A percentile compares a stretch with the other conserved stretches of the same genome.
Evolutionary conservation across 2,113 vertebrate genomes (phyloP).

Genomic region (Pleuronectes platessa): DNA sequence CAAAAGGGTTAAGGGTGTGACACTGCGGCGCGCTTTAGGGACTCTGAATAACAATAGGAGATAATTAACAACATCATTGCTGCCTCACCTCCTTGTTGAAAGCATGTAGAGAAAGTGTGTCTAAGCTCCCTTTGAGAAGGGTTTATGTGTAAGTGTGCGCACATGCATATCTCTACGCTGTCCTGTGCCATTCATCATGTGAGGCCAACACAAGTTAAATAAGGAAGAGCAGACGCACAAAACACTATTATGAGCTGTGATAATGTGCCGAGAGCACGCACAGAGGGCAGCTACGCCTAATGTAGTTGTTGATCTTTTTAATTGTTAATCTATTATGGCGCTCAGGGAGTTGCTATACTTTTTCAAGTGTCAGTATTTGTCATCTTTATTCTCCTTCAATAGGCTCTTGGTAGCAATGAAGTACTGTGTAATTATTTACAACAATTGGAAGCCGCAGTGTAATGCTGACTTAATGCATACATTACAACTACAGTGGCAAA

Average conservation of each 20-base stretch:
- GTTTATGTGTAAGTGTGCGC: background rate
- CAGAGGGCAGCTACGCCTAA: constrained; percentile 51
- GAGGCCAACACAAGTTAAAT: constrained; percentile 40
- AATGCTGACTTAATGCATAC: constrained; percentile 38
- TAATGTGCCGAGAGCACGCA: constrained; percentile 37
- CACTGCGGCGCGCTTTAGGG: constrained; percentile 68
- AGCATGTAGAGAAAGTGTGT: constrained; percentile 32
- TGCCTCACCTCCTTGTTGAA: constrained; percentile 52
- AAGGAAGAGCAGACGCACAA: constrained; percentile 46
- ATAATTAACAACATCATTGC: constrained; percentile 77
- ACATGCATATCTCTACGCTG: background rate
- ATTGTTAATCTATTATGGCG: constrained; percentile 67
- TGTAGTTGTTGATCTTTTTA: constrained; percentile 72
- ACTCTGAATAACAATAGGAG: constrained; percentile 81
- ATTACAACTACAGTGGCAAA: constrained; percentile 43
- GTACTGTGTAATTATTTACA: constrained; percentile 51
- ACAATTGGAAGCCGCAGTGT: constrained; percentile 30
- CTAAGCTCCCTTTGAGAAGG: constrained; percentile 6
- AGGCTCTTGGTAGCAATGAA: constrained; percentile 29
- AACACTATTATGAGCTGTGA: constrained; percentile 31
- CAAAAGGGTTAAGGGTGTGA: constrained; percentile 76
- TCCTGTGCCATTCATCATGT: constrained; percentile 19
- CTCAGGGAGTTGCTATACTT: constrained; percentile 54
- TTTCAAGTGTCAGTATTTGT: constrained; percentile 56
- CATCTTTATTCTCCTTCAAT: constrained; percentile 58